These are phyloP conservation scores for Colius striatus DNA, from an alignment of 2,113 vertebrate species.

Conservation along the genomic window DNA sequence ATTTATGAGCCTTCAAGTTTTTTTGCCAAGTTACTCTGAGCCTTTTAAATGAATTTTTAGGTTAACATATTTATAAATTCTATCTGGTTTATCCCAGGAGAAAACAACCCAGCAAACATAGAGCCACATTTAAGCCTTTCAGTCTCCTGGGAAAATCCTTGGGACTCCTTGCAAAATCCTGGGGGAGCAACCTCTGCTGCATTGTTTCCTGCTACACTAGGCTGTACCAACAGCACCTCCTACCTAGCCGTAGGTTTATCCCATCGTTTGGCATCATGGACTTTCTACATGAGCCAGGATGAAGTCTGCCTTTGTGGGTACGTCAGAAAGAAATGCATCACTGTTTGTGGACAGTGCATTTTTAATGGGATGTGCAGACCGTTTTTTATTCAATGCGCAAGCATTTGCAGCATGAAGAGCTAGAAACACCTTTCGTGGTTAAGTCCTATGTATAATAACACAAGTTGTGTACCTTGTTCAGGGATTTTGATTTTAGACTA, in stretches of 20 bases:
- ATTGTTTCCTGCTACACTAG: neutral
- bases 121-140: neutral
- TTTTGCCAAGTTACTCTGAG: neutral
- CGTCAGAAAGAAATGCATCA: neutral
- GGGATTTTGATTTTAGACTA: neutral
- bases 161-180: neutral
- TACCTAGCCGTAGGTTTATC: neutral
- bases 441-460: neutral
- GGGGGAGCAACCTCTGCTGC: neutral
- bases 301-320: neutral
- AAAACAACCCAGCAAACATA: neutral
- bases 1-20: slow-evolving; percentile 44
- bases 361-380: neutral
- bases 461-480: neutral
- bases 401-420: neutral
- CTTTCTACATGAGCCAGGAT: neutral
- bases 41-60: neutral
- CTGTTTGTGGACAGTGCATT: neutral
- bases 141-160: neutral
- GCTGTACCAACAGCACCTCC: neutral
- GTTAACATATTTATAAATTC: neutral
- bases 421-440: neutral
- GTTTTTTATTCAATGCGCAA: neutral
- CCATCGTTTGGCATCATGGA: neutral
- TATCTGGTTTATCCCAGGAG: neutral